Evolutionary conservation across 1,140 invertebrate species (phyloP).

Genomic region (Oscheius sp.): DNA sequence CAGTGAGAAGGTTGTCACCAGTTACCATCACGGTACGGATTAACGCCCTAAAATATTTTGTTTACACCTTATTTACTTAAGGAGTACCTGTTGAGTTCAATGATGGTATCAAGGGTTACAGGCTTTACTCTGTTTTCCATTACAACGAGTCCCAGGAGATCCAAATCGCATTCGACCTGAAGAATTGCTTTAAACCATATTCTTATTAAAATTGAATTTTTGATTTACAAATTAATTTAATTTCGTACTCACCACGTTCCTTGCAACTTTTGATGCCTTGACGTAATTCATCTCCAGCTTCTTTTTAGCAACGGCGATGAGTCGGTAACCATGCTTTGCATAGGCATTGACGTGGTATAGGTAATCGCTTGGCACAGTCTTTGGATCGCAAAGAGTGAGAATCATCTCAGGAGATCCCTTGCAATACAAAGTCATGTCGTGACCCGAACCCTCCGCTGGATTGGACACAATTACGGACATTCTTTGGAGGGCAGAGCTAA

Average conservation of each 20-base stretch:
- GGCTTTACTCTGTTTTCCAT: conserved; percentile 60
- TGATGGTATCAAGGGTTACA: conserved; percentile 55
- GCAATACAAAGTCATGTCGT: conserved; percentile 52
- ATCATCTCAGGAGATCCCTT: conserved; percentile 60
- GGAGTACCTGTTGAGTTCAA: conserved; percentile 53
- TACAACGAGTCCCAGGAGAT: conserved; percentile 54
- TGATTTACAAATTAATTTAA: too few relatives aligned
- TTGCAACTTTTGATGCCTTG: conserved; percentile 57
- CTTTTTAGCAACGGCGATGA: conserved; percentile 56
- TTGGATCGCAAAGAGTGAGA: conserved; percentile 27
- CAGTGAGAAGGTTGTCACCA: conserved; percentile 93
- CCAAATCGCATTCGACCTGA: conserved; percentile 52
- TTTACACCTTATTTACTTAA: conserved; percentile 27
- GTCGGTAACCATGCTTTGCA: conserved; percentile 59
- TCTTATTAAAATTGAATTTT: too few relatives aligned
- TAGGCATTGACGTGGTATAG: conserved; percentile 52
- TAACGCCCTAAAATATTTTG: conserved; percentile 67
- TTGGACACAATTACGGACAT: conserved; percentile 60
- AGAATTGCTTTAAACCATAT: background rate
- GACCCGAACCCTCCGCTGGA: conserved; percentile 29
- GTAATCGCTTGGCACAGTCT: conserved; percentile 38
- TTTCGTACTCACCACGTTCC: conserved; percentile 44
- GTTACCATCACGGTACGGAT: conserved; percentile 96
- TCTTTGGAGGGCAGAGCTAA: conserved; percentile 56
- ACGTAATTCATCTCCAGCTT: conserved; percentile 52